A percentile compares a stretch with the other conserved stretches of the same genome.
Evolutionary conservation across 2,113 vertebrate genomes (phyloP).

Genomic region (Cairina moschata): DNA sequence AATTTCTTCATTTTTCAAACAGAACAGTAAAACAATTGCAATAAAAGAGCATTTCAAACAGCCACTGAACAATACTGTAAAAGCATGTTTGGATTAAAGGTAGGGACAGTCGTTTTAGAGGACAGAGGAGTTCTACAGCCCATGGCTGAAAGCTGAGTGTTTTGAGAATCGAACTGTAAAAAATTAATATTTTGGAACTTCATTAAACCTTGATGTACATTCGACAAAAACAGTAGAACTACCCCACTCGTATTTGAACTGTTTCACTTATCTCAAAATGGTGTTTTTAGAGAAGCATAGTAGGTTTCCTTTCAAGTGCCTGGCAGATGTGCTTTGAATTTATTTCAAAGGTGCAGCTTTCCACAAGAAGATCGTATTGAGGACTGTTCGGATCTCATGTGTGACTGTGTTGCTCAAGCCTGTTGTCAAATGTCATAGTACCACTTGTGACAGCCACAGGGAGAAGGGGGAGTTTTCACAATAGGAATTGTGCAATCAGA

Average conservation of each 20-base stretch:
- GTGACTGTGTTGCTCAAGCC: slow-evolving; percentile 21
- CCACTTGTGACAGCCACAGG: slow-evolving; percentile 30
- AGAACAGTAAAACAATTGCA: neutral
- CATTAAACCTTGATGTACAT: neutral
- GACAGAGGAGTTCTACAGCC: neutral
- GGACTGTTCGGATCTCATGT: neutral
- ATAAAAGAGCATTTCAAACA: slow-evolving; percentile 21
- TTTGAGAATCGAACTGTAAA: neutral
- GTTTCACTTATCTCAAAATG: neutral
- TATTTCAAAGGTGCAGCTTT: slow-evolving; percentile 19
- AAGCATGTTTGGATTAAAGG: slow-evolving; percentile 7
- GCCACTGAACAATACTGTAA: neutral
- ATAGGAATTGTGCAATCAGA: slow-evolving; percentile 90
- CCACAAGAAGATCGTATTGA: neutral
- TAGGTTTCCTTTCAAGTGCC: neutral
- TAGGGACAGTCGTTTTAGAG: neutral
- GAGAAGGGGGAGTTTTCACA: slow-evolving; percentile 76
- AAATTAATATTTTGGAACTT: neutral
- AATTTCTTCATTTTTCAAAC: slow-evolving; percentile 24
- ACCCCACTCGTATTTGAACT: neutral
- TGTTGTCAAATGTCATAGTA: slow-evolving; percentile 47
- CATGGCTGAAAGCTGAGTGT: neutral
- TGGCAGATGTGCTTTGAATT: neutral
- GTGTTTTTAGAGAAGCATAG: neutral
- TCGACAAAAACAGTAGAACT: neutral